A percentile compares a stretch with the other conserved stretches of the same genome.
These are phyloP conservation scores for Labeo catla DNA, from an alignment of 2,113 vertebrate genomes.

Conservation along the genomic window DNA sequence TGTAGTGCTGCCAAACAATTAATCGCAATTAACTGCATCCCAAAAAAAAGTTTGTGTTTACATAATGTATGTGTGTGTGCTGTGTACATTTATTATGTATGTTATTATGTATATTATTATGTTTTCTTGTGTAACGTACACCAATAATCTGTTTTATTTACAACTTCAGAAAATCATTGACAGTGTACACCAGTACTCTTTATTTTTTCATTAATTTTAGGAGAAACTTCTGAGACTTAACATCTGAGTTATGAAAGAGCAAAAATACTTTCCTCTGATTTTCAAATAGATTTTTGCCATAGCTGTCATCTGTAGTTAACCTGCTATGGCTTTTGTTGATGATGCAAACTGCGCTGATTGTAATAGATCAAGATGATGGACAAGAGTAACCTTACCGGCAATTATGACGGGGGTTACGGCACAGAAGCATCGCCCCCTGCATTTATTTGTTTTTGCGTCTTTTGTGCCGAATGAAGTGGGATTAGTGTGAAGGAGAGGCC, in stretches of 20 bases:
- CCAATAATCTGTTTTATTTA: no score
- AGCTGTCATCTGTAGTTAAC: not conserved
- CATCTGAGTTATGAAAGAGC: not conserved
- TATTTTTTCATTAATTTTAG: not conserved
- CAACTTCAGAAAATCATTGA: no score
- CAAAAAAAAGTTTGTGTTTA: no score
- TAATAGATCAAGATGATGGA: not conserved
- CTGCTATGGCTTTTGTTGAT: not conserved
- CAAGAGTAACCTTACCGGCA: constrained; percentile 44
- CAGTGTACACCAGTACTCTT: no score
- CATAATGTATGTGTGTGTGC: no score
- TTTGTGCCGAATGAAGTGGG: constrained; percentile 72
- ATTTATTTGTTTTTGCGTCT: constrained; percentile 69
- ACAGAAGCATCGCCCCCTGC: constrained; percentile 62
- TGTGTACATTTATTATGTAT: no score
- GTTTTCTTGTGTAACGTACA: no score
- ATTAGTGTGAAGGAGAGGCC: constrained; percentile 34
- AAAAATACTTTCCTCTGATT: not conserved
- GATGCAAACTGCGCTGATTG: not conserved
- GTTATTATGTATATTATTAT: no score
- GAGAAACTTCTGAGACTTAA: not conserved
- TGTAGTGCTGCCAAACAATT: no score
- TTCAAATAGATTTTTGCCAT: not conserved
- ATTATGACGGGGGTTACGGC: constrained; percentile 39
- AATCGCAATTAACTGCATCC: no score